A percentile compares a stretch with the other conserved stretches of the same genome.
phyloP scores from a whole-genome alignment of 2,113 vertebrate species.

The Rhineura floridana region DNA sequence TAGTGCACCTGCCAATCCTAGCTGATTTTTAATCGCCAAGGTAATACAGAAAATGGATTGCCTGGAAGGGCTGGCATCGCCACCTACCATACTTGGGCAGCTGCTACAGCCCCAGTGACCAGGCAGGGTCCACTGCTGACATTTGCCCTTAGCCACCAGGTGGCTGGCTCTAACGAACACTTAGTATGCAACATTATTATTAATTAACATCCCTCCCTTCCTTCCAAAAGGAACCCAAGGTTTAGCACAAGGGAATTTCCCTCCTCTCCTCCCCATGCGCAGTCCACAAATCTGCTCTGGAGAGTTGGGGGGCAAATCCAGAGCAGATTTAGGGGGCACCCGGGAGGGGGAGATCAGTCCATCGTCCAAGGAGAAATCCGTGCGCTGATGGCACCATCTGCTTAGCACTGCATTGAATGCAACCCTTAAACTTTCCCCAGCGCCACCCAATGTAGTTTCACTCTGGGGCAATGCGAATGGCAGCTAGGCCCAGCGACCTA shows the following conservation, averaged over 20 bases:
- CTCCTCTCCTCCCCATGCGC: no score
- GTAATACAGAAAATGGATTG: background rate
- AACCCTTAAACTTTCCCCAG: background rate
- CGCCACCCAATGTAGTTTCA: background rate
- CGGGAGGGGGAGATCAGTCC: no score
- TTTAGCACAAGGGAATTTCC: no score
- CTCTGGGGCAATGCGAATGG: background rate
- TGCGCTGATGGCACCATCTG: no score
- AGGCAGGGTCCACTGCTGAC: background rate
- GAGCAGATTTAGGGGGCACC: no score
- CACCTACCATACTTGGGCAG: background rate
- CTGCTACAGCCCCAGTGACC: background rate
- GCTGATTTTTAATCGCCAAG: background rate
- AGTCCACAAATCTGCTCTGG: no score
- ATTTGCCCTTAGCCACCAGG: background rate
- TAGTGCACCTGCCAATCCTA: background rate
- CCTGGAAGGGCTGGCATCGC: background rate
- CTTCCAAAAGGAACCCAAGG: no score
- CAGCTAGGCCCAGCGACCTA: background rate
- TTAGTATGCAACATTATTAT: no score
- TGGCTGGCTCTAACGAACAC: background rate
- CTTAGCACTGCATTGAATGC: no score
- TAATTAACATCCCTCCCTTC: no score
- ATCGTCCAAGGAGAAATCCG: no score
- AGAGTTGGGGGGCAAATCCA: no score